Evolutionary conservation across 1,140 invertebrate genomes (phyloP).

Genomic region (Fopius arisanus): DNA sequence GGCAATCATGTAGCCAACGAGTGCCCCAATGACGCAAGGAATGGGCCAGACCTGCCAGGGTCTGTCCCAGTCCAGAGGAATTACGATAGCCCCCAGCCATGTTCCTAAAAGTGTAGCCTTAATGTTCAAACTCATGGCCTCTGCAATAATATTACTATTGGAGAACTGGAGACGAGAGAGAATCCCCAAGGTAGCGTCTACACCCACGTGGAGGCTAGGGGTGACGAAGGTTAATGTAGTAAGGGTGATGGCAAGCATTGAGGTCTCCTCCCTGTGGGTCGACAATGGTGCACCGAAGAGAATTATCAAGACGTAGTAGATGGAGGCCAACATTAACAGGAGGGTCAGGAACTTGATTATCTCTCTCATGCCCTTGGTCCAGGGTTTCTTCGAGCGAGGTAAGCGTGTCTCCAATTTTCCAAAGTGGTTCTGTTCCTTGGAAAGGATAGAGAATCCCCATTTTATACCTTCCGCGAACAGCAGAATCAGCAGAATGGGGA

Average conservation of each 20-base stretch:
- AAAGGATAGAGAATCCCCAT: conserved; percentile 48
- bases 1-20: conserved; percentile 70
- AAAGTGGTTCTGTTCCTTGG: conserved; percentile 40
- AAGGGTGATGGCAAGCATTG: conserved; percentile 74
- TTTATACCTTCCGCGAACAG: conserved; percentile 58
- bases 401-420: conserved; percentile 38
- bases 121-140: conserved; percentile 69
- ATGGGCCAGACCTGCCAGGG: conserved; percentile 89
- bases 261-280: conserved; percentile 73
- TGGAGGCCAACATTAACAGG: conserved; percentile 47
- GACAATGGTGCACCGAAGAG: conserved; percentile 80
- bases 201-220: conserved; percentile 69
- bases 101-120: conserved; percentile 77
- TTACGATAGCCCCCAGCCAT: conserved; percentile 86
- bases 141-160: conserved; percentile 60
- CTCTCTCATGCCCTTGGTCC: conserved; percentile 46
- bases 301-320: conserved; percentile 72
- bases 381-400: conserved; percentile 41
- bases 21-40: conserved; percentile 76
- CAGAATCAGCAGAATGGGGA: conserved; percentile 54
- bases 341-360: conserved; percentile 53
- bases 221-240: conserved; percentile 74
- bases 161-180: conserved; percentile 64
- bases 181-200: conserved; percentile 66
- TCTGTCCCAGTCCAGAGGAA: conserved; percentile 92